Evolutionary conservation across 1,140 invertebrate genomes (phyloP), one percentile per base, ranked within the genome.

Genomic region (Battus philenor): DNA sequence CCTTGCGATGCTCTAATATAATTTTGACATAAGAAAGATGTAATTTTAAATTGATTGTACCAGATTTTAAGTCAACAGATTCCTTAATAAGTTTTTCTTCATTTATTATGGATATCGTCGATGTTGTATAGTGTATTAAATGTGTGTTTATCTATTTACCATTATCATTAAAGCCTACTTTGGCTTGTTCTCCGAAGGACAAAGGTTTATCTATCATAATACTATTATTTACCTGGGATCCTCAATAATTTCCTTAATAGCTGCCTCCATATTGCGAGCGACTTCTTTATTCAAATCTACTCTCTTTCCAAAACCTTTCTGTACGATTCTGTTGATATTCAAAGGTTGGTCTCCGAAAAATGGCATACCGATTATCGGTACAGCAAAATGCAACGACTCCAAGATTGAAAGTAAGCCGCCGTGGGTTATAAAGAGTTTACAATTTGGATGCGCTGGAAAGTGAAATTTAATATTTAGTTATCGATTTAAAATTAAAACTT

Each of bases 291-390:
- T 41, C 4, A 66, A 32, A 9, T 54, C 43, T 1, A 63, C 59
- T 50, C 34, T 47, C 9, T 26, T 32, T 5, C 46, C 63, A 43
- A 56, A 54, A 5, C 59, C 53, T 43, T 54, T 59, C 1, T 49
- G 34, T 2, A 51, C 50, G 10, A 51, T 46, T 41, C 36, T 44
- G 4, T 50, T 27, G 3, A 58, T 38, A 18, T 90, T 90, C 13
- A 74, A 62, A 2, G 65, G 69, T 54, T 92, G 90, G 74, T 91
- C 90, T 2, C 79, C 84, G 20, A 89, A 90, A 5, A 92, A 73
- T 11, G 92, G 91, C 45, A 92, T 87, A 5, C 88, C 90, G 7
- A 93, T 69, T 4, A 91, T 69, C 0, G 91, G 91, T 2, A 91
- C 87, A 26, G 89, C 90, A 47, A 89, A 83, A 62, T 90, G 88